Evolutionary conservation across 1,140 invertebrate species (phyloP), one percentile per base, ranked within the genome.

Genomic region (Drepana arcuata): DNA sequence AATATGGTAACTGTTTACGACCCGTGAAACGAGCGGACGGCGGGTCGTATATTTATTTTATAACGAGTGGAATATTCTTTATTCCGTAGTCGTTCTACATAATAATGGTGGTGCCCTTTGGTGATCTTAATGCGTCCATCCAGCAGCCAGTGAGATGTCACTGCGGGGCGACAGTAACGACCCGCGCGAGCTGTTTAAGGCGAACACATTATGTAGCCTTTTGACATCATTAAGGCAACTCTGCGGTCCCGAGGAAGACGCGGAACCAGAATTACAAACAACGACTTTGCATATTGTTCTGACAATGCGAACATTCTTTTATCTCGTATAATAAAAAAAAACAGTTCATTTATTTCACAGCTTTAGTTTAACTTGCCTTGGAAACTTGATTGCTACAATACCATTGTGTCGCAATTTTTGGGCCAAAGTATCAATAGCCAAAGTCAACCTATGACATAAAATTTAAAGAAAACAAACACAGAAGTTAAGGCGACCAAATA

Each of bases 151-250:
- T 73, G 62, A 70, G 63, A 67, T 45, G 65, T 73, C 61, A 53
- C 44, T 21, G 30, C 44, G 51, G 37, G 43, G 47, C 47, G 72
- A 72, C 73, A 74, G 68, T 78, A 78, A 78, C 70, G 73, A 78
- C 72, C 59, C 36, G 44, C 47, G 36, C 52, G 41, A 35, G 38
- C 69, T 66, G 47, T 68, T 65, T 74, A 74, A 53, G 73, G 70
- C 45, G 38, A 49, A 37, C 57, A 61, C 58, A 64, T 78, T 68
- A 68, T 65, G 53, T 63, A 58, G 60, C 56, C 57, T 71, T 70
- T 77, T 77, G 70, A 74, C 66, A 74, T 77, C 68, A 77, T 77
- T 77, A 77, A 72, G 56, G 48, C 38, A 36, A 51, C 27, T 49
- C 29, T 34, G 34, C 32, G 33, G 44, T 46, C 41, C 34, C 58